These are phyloP conservation scores for Adineta ricciae DNA, from an alignment of 2,888 invertebrate genomes.

Conservation along the genomic window DNA sequence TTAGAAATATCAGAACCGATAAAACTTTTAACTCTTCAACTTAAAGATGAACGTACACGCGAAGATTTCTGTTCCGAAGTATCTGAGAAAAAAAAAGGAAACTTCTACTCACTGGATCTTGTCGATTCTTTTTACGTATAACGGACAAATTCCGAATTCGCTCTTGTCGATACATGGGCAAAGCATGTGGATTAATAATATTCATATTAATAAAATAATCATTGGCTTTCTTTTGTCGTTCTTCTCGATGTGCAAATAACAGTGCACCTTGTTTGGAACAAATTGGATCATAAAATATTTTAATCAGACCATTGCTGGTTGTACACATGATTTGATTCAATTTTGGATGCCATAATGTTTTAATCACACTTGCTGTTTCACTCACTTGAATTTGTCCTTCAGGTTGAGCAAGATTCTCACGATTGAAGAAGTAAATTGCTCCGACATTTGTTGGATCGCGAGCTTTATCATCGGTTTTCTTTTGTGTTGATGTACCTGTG, in stretches of 20 bases:
- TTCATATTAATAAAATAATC: conserved; percentile 26
- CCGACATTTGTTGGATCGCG: background rate
- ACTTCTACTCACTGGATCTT: conserved; percentile 52
- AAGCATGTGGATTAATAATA: conserved; percentile 56
- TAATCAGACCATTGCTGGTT: conserved; percentile 76
- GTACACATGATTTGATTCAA: conserved; percentile 90
- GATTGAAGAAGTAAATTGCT: conserved; percentile 26
- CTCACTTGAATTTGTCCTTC: conserved; percentile 14
- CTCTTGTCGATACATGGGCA: conserved; percentile 86
- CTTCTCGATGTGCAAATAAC: conserved; percentile 32
- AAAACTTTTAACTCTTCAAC: too few relatives aligned
- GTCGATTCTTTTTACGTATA: conserved; percentile 76
- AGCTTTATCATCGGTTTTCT: conserved; percentile 49
- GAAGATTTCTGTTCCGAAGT: too few relatives aligned
- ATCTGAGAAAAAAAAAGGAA: background rate
- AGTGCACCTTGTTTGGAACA: conserved; percentile 59
- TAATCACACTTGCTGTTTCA: conserved; percentile 58
- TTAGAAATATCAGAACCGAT: too few relatives aligned
- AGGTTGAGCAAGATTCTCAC: conserved; percentile 7
- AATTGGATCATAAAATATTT: conserved; percentile 78
- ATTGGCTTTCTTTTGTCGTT: conserved; percentile 37
- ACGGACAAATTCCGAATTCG: conserved; percentile 66
- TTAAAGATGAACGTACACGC: too few relatives aligned
- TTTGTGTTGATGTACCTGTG: conserved; percentile 58
- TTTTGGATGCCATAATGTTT: conserved; percentile 87